Base-by-base conservation (phyloP, 2,888 invertebrate species). In the Hirudinaria manillensis region DNA sequence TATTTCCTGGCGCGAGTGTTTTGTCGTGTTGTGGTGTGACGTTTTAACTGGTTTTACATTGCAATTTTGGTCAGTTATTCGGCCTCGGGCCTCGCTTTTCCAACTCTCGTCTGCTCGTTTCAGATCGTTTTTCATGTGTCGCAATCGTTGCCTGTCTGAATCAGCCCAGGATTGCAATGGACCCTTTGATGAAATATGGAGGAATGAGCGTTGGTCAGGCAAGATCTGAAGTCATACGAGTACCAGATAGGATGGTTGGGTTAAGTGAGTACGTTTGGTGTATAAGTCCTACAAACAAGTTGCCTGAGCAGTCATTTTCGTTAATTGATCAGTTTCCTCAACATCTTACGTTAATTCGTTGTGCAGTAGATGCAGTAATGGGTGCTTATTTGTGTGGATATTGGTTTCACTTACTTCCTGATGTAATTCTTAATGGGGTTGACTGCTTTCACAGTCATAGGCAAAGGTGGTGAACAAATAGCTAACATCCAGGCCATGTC, bases 201-300 rank as follows among this genome's bases (percentile, higher is more conserved):
- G 53, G 32, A 34, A n/a, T 68, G n/a, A 68, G 32, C 36, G 36
- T 32, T 21, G 72, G 45, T 53, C n/a, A 27, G 21, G 29, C 71
- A 21, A 74, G 66, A 24, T 76, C 76, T 24, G 76, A 76, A 70
- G 67, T 76, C n/a, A 76, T 76, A 80, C 89, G 92, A 82, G 93
- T 95, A 79, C 96, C 96, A n/a, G 95, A 96, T 86, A 92, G 93
- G 85, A 93, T 96, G 91, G 94, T 95, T 82, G 94, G 93, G 83
- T 88, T 94, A 76, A 93, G 93, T 93, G 88, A 91, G 92, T 2
- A 27, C 61, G n/a, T 61, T 61, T 61, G 24, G 7, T 27, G 24
- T n/a, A 61, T n/a, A 45, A 45, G 1, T 45, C 45, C 16, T 45
- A 16, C 16, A 45, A 45, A 45, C 45, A 7, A 16, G 16, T 16